These are phyloP conservation scores for Pachyuromys duprasi DNA, from an alignment of 2,797 vertebrate species.

Conservation along the genomic window DNA sequence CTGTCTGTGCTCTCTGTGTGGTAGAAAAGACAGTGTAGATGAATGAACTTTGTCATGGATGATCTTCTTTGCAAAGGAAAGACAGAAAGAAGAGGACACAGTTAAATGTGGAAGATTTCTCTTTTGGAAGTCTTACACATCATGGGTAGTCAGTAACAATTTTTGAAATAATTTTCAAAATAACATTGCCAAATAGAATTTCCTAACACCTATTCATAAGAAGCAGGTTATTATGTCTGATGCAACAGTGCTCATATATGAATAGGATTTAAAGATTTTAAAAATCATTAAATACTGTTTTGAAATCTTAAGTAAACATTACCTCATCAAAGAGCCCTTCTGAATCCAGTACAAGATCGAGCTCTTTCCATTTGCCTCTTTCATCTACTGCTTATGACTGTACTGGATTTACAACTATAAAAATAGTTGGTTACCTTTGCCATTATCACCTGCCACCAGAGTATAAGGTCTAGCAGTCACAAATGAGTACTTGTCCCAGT, in stretches of 20 bases:
- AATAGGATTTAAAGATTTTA: not conserved
- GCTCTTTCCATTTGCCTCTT: not conserved
- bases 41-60: not conserved
- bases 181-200: not conserved
- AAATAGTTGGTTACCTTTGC: not conserved
- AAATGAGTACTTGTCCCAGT: not conserved
- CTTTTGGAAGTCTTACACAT: not conserved
- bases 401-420: not conserved
- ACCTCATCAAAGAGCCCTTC: not conserved
- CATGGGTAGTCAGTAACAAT: not conserved
- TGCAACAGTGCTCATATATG: not conserved
- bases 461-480: not conserved
- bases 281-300: not conserved
- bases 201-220: not conserved
- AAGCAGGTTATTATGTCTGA: not conserved
- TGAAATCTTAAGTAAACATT: not conserved
- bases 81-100: not conserved
- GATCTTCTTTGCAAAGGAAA: not conserved
- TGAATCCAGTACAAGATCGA: not conserved
- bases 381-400: not conserved
- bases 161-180: conserved; percentile 19
- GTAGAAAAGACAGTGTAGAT: not conserved
- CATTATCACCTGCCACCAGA: not conserved
- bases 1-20: not conserved
- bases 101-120: not conserved